Conservation (phyloP, 2,113 vertebrate species). For the Pygoscelis adeliae region DNA sequence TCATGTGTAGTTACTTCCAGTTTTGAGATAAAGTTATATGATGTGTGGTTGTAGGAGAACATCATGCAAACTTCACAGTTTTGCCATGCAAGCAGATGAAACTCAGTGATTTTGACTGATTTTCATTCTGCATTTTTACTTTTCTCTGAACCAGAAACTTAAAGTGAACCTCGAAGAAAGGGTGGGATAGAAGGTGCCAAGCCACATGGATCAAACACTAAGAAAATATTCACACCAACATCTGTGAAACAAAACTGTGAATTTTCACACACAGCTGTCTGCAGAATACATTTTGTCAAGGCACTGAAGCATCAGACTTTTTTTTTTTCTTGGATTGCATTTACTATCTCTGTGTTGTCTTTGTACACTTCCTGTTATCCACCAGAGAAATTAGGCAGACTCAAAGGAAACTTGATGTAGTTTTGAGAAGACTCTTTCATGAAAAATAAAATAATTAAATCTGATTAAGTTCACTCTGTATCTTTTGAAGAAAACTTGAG, state of each 20-base stretch:
- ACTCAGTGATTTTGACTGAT: not conserved
- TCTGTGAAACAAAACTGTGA: not conserved
- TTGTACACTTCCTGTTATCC: not conserved
- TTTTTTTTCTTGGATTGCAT: not conserved
- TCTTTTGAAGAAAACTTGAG: not conserved
- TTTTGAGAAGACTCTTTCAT: not conserved
- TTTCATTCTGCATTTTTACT: not conserved
- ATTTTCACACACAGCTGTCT: not conserved
- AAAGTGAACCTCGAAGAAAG: not conserved
- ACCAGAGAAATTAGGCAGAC: not conserved
- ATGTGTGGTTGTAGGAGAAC: not conserved
- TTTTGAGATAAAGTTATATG: not conserved
- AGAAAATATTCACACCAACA: not conserved
- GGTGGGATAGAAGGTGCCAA: not conserved
- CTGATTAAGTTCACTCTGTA: not conserved
- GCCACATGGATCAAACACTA: not conserved
- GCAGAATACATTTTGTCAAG: not conserved
- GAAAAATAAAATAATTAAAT: not conserved
- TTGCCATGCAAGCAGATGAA: not conserved
- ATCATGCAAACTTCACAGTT: not conserved
- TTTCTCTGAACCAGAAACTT: not conserved
- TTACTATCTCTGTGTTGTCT: not conserved
- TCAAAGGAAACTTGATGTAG: not conserved
- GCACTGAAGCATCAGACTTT: not conserved
- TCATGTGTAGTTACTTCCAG: not conserved